Percentiles rank a stretch among this genome's conserved stretches.
Conservation (phyloP, 2,113 vertebrate species). For the Mystacornis crossleyi region DNA sequence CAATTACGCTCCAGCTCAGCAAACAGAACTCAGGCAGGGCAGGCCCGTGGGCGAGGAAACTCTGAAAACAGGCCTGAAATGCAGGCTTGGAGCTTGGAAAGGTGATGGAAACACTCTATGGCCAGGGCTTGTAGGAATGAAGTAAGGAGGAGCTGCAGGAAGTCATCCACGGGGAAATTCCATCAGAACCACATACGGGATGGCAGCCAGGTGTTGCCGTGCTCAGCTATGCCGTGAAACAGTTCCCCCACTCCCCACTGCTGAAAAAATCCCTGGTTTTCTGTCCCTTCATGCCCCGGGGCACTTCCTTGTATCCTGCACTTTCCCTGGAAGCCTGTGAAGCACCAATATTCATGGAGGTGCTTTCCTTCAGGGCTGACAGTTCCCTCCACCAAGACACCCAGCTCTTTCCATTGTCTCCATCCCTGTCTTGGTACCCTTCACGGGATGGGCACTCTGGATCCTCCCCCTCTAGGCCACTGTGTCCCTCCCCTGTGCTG, state of each 20-base stretch:
- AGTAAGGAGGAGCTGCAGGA: background rate
- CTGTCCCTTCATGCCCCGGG: background rate
- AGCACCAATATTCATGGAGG: background rate
- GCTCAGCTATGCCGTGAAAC: background rate
- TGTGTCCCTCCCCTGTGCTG: background rate
- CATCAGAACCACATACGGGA: accelerated
- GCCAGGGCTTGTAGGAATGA: background rate
- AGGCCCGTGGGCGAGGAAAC: background rate
- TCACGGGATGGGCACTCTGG: background rate
- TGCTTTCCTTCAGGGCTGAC: background rate
- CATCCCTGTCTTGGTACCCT: background rate
- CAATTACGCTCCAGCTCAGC: background rate
- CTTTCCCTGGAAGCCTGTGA: background rate
- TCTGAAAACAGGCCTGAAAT: background rate
- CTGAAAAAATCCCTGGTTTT: accelerated
- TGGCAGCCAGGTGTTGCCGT: background rate
- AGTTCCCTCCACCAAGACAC: background rate
- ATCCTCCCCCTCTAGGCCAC: background rate
- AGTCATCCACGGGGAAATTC: background rate
- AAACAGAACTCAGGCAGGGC: background rate
- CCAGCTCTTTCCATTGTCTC: accelerated
- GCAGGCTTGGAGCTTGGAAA: background rate
- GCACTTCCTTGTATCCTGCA: background rate
- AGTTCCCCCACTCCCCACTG: background rate
- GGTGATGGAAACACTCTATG: background rate